phyloP scores from a whole-genome alignment of 2,113 vertebrate genomes.

The Felis chaus region DNA sequence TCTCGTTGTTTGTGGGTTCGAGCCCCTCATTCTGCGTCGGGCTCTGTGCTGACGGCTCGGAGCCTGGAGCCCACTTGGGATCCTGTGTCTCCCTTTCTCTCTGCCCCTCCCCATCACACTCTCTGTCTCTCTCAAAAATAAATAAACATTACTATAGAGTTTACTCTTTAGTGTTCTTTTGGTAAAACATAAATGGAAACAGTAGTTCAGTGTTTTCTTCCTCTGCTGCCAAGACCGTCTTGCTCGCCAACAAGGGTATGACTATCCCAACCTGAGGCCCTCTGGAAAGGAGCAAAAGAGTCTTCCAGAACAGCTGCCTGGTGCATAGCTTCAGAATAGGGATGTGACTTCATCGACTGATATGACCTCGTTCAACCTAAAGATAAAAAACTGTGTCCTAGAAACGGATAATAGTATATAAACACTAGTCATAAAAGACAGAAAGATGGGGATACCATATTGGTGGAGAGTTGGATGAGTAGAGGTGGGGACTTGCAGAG shows the following conservation, averaged over 20 bases:
- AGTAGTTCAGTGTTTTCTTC: neutral
- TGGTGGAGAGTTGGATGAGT: neutral
- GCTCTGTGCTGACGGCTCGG: too few relatives aligned
- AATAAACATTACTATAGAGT: neutral
- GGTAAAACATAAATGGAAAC: neutral
- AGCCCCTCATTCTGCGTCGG: accelerated
- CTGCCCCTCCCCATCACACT: too few relatives aligned
- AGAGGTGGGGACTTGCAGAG: neutral
- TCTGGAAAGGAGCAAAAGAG: too few relatives aligned
- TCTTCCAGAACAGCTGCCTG: neutral
- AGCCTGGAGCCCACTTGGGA: too few relatives aligned
- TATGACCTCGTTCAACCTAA: neutral
- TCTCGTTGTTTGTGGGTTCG: too few relatives aligned
- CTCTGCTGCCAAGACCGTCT: neutral
- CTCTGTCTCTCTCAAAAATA: too few relatives aligned
- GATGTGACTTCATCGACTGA: neutral
- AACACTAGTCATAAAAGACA: neutral
- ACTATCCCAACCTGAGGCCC: neutral
- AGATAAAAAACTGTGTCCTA: too few relatives aligned
- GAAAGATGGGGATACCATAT: neutral
- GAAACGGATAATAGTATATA: neutral
- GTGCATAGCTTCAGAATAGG: neutral
- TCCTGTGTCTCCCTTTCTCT: too few relatives aligned
- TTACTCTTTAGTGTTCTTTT: neutral
- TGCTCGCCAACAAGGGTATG: neutral